Evolutionary conservation across 2,888 invertebrate genomes (phyloP).

Genomic region (Stegophylla sp.): DNA sequence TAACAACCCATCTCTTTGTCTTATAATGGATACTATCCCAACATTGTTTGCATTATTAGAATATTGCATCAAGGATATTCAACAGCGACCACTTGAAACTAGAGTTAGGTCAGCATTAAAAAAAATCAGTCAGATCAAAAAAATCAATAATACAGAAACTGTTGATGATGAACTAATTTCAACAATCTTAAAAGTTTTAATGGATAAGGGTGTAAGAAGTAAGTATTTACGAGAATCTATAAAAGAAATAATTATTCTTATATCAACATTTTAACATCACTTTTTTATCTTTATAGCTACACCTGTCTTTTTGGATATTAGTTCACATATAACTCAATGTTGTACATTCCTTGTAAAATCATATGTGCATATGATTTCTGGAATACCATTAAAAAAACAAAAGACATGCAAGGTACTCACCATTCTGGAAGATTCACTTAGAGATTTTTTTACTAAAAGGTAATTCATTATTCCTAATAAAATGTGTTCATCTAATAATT

Average conservation of each 20-base stretch:
- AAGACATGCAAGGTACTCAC: conserved; percentile 10
- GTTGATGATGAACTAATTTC: conserved; percentile 69
- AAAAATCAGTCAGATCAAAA: conserved; percentile 70
- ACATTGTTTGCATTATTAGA: conserved; percentile 75
- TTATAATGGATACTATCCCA: conserved; percentile 74
- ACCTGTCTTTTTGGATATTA: conserved; percentile 60
- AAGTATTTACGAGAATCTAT: conserved; percentile 16
- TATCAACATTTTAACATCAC: not conserved
- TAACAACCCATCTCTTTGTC: conserved; percentile 73
- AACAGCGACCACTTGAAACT: conserved; percentile 73
- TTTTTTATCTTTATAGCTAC: conserved; percentile 42
- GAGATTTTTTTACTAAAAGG: conserved; percentile 60
- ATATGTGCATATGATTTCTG: conserved; percentile 41
- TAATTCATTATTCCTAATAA: not conserved
- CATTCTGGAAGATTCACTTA: conserved; percentile 43
- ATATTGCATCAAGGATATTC: conserved; percentile 74
- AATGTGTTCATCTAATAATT: not conserved
- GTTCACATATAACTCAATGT: conserved; percentile 60
- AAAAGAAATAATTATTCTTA: not conserved
- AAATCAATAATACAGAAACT: conserved; percentile 69
- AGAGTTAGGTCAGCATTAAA: conserved; percentile 71
- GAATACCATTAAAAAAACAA: conserved; percentile 32
- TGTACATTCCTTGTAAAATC: conserved; percentile 60
- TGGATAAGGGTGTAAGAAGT: conserved; percentile 60
- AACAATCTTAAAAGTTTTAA: conserved; percentile 65